Evolutionary conservation across 2,797 vertebrate species (phyloP).

Genomic region (Pangasius larnaudii): DNA sequence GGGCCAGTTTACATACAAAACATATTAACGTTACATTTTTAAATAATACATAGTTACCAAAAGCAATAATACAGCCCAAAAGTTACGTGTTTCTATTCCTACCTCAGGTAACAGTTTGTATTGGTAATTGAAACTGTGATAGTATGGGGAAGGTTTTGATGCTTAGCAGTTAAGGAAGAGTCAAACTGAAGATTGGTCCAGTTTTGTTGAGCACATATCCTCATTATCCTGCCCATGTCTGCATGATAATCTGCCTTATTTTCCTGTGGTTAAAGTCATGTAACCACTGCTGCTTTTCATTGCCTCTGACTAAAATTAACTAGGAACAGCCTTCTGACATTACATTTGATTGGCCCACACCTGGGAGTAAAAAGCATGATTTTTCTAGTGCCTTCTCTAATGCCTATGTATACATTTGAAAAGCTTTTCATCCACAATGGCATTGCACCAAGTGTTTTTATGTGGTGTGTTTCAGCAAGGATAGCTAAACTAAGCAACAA

Average conservation of each 20-base stretch:
- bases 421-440: neutral
- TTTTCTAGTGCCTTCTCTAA: neutral
- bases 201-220: neutral
- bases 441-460: neutral
- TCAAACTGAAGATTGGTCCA: neutral
- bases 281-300: constrained; percentile 21
- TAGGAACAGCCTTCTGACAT: constrained; percentile 32
- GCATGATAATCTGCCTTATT: neutral
- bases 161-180: neutral
- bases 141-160: neutral
- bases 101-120: neutral
- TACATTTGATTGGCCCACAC: constrained; percentile 39
- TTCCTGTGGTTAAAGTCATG: neutral
- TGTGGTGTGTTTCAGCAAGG: neutral
- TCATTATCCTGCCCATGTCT: neutral
- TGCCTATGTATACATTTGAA: neutral
- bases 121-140: too few species aligned
- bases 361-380: constrained; percentile 37
- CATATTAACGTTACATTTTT: neutral
- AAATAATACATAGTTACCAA: neutral
- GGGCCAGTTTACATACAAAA: neutral
- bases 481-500: neutral
- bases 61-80: neutral
- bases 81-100: neutral
- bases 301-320: constrained; percentile 38